phyloP scores from a whole-genome alignment of 2,797 vertebrate species.

The Pseudomugil tenellus region DNA sequence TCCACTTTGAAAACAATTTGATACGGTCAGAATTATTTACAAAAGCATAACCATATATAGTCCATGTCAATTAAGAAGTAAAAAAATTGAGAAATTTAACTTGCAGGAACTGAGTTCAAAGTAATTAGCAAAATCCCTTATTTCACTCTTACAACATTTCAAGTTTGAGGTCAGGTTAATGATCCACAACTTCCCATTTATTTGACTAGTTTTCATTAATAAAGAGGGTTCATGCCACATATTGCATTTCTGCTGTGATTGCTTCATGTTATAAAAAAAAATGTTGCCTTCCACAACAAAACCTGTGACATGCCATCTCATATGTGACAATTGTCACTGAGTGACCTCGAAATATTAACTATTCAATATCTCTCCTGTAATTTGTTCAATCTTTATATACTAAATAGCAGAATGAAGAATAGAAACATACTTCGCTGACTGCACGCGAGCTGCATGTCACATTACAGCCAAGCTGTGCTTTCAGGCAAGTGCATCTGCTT shows the following conservation, averaged over 20 bases:
- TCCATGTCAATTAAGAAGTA: constrained; percentile 5
- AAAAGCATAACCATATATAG: background rate
- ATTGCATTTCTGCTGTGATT: background rate
- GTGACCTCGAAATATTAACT: constrained; percentile 11
- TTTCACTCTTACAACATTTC: background rate
- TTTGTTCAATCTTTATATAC: constrained; percentile 36
- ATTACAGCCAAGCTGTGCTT: constrained; percentile 21
- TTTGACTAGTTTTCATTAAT: too few relatives aligned
- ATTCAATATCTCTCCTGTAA: background rate
- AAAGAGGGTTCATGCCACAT: background rate
- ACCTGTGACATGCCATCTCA: constrained; percentile 18
- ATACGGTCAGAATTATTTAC: constrained; percentile 11
- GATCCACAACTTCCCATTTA: background rate
- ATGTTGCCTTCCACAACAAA: background rate
- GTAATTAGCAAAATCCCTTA: constrained; percentile 4
- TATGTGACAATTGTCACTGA: background rate
- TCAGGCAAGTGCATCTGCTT: constrained; percentile 37
- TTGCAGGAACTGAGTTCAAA: background rate
- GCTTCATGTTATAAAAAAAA: background rate
- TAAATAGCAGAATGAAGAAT: constrained; percentile 52
- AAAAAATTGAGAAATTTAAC: constrained; percentile 3
- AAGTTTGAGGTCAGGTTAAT: constrained; percentile 22
- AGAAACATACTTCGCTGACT: constrained; percentile 44
- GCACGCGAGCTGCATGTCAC: constrained; percentile 36
- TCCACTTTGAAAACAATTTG: constrained; percentile 24